Conservation (phyloP, 1,140 invertebrate genomes). For the Magallana ariakensis region DNA sequence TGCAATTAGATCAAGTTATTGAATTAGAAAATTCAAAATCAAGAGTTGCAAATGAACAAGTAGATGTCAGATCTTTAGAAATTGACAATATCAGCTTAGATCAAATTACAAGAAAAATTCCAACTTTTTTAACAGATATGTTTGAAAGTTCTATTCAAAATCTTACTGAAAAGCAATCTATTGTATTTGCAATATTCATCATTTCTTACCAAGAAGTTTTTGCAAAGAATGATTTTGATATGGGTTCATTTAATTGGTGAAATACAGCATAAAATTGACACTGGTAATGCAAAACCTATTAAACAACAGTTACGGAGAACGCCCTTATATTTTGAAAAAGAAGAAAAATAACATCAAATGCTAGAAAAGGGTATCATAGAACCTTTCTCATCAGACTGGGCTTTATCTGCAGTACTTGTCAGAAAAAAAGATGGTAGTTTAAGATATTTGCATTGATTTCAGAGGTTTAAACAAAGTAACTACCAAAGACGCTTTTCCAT, state of each 20-base stretch:
- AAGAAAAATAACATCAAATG: slow-evolving; percentile 36
- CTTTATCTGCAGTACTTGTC: slow-evolving; percentile 38
- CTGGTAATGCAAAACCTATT: too few relatives aligned
- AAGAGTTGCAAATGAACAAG: too few relatives aligned
- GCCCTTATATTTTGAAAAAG: slow-evolving; percentile 31
- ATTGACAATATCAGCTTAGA: too few relatives aligned
- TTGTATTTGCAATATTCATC: slow-evolving; percentile 27
- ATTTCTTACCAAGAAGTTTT: slow-evolving; percentile 34
- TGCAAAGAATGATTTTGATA: too few relatives aligned
- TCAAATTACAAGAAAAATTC: too few relatives aligned
- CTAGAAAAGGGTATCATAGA: slow-evolving; percentile 22
- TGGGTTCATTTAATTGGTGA: too few relatives aligned
- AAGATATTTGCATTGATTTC: slow-evolving; percentile 28
- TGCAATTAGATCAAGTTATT: too few relatives aligned
- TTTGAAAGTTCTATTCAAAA: slow-evolving; percentile 10
- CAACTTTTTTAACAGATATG: background rate
- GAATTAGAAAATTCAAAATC: too few relatives aligned
- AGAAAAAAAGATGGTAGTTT: slow-evolving; percentile 42
- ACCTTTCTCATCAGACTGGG: slow-evolving; percentile 44
- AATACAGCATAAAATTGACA: too few relatives aligned
- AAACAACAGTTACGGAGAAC: too few relatives aligned
- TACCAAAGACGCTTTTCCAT: slow-evolving; percentile 43
- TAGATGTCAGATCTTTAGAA: too few relatives aligned
- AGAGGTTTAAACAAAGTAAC: slow-evolving; percentile 14
- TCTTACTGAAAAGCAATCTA: background rate